Conservation (phyloP, 2,797 vertebrate genomes). For the Eutrigla gurnardus region DNA sequence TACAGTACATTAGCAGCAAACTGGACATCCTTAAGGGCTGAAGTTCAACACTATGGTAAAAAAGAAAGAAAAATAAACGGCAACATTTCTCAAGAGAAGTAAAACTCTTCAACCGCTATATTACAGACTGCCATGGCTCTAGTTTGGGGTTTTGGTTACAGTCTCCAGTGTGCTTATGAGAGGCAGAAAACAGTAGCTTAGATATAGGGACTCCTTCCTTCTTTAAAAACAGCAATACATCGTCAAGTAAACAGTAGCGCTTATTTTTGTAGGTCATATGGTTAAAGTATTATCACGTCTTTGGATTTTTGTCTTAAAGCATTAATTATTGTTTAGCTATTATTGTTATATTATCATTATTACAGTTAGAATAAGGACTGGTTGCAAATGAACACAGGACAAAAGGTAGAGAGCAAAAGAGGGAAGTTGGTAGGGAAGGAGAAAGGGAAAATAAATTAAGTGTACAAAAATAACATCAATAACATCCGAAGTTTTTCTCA, state of each 20-base stretch:
- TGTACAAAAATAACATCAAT: slow-evolving; percentile 92
- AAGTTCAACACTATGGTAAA: slow-evolving; percentile 83
- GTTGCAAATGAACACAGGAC: slow-evolving; percentile 79
- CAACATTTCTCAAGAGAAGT: slow-evolving; percentile 84
- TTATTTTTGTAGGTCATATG: slow-evolving; percentile 92
- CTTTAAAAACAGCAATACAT: slow-evolving; percentile 98
- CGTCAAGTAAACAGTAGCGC: slow-evolving; percentile 99
- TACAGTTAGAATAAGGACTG: slow-evolving; percentile 85
- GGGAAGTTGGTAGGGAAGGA: slow-evolving; percentile 68
- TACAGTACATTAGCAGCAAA: slow-evolving; percentile 93
- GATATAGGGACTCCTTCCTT: slow-evolving; percentile 90
- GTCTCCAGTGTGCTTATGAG: slow-evolving; percentile 95
- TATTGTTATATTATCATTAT: slow-evolving; percentile 88
- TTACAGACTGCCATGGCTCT: slow-evolving; percentile 90
- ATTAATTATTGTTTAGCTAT: slow-evolving; percentile 91
- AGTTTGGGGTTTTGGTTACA: slow-evolving; percentile 90
- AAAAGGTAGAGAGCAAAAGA: slow-evolving; percentile 70
- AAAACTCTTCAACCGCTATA: slow-evolving; percentile 88
- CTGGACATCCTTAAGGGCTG: slow-evolving; percentile 92
- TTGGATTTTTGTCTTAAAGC: slow-evolving; percentile 99
- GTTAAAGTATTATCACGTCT: slow-evolving; percentile 98
- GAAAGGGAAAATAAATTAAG: slow-evolving; percentile 85
- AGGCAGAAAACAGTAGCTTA: slow-evolving; percentile 94
- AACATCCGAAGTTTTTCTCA: slow-evolving; percentile 81
- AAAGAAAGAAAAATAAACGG: slow-evolving; percentile 77